Conservation (phyloP, 2,113 vertebrate genomes). For the Mesocricetus auratus region DNA sequence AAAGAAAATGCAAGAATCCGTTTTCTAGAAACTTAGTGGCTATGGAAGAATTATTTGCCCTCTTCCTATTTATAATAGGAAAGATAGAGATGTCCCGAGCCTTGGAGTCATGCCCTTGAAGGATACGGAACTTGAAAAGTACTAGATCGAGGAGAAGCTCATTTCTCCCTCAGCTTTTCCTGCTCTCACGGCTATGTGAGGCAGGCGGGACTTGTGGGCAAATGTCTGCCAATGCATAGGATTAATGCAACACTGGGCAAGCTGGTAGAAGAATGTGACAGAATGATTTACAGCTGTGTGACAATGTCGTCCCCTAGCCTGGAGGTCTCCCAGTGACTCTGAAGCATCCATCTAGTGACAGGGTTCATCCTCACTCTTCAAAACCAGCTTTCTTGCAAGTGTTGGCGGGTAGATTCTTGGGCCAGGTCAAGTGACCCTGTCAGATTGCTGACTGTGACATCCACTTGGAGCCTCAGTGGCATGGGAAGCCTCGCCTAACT, state of each 20-base stretch:
- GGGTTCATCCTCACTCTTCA: not conserved
- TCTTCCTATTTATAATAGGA: not conserved
- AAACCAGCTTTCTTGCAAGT: not conserved
- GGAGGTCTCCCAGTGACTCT: too few relatives aligned
- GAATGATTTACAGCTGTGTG: not conserved
- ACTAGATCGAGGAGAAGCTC: not conserved
- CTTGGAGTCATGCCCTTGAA: not conserved
- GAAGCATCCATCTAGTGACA: not conserved
- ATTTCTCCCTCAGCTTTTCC: not conserved
- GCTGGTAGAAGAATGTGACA: not conserved
- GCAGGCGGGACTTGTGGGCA: slow-evolving; percentile 16
- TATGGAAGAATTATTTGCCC: not conserved
- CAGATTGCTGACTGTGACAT: not conserved
- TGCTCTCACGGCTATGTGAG: not conserved
- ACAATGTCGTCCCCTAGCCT: not conserved
- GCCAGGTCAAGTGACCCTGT: not conserved
- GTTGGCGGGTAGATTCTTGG: not conserved
- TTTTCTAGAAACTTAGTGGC: slow-evolving; percentile 34
- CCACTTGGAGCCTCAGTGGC: not conserved
- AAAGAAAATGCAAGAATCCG: not conserved
- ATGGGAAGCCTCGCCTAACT: not conserved
- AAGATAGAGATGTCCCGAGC: not conserved
- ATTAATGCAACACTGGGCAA: slow-evolving; percentile 10
- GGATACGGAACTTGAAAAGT: not conserved
- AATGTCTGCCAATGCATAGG: slow-evolving; percentile 19